phyloP scores from a whole-genome alignment of 1,140 invertebrate genomes.

The Bombus sylvicola region DNA sequence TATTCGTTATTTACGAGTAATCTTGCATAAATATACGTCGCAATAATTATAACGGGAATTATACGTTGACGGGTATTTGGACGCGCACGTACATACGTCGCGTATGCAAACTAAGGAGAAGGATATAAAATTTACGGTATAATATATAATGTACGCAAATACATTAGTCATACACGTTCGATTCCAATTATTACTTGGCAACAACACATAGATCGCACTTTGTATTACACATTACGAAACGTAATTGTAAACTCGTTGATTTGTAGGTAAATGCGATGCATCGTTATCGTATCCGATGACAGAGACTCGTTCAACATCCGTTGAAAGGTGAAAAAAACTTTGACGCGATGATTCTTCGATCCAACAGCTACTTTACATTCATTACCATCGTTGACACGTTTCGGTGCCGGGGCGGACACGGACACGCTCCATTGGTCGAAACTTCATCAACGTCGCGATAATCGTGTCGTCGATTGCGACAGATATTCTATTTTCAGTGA shows the following conservation, averaged over 20 bases:
- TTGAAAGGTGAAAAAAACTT: neutral
- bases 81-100: neutral
- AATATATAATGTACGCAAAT: constrained; percentile 29
- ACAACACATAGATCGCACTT: constrained; percentile 6
- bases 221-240: constrained; percentile 2
- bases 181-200: constrained; percentile 34
- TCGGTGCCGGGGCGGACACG: neutral
- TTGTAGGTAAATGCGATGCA: neutral
- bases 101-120: neutral
- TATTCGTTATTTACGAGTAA: constrained; percentile 21
- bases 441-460: constrained; percentile 66
- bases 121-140: constrained; percentile 31
- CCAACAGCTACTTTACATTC: constrained; percentile 50
- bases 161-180: neutral
- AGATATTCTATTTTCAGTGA: constrained; percentile 63
- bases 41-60: constrained; percentile 15
- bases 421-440: constrained; percentile 53
- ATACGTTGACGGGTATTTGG: neutral
- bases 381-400: constrained; percentile 9
- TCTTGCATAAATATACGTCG: neutral
- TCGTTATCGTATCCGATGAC: neutral
- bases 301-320: neutral
- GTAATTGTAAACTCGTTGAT: constrained; percentile 16
- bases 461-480: constrained; percentile 56
- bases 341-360: neutral